Conservation (phyloP, 2,113 vertebrate species). For the Artemisiospiza belli region DNA sequence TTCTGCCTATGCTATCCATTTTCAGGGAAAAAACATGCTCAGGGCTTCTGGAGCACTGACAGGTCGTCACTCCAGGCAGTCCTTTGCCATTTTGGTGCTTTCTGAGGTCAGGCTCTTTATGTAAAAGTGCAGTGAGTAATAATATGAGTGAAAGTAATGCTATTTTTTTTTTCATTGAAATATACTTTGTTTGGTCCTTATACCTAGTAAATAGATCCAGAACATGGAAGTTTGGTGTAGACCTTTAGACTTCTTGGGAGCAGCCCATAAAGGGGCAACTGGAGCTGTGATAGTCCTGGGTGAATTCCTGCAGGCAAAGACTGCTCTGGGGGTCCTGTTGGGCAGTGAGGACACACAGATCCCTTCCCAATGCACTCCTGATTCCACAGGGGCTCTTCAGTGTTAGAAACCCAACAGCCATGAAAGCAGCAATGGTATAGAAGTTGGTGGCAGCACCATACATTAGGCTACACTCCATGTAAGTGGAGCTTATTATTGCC, state of each 20-base stretch:
- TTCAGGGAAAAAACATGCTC: neutral
- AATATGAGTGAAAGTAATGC: neutral
- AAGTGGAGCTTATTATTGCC: neutral
- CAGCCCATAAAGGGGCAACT: rapidly evolving
- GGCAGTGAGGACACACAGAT: neutral
- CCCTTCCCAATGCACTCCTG: neutral
- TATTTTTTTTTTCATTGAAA: neutral
- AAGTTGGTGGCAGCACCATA: neutral
- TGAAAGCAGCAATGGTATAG: neutral
- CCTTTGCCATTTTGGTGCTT: neutral
- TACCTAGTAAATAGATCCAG: neutral
- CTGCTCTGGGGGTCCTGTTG: neutral
- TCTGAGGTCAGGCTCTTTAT: neutral
- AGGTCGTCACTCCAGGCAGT: neutral
- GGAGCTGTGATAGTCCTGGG: neutral
- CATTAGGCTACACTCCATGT: neutral
- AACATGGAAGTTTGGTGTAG: neutral
- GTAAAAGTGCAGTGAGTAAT: neutral
- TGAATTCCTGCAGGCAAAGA: neutral
- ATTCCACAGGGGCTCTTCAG: neutral
- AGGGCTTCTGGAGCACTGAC: neutral
- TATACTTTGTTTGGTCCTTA: neutral
- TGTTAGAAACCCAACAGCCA: neutral
- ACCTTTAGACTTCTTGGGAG: neutral
- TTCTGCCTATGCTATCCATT: neutral